Conservation (phyloP, 2,113 vertebrate genomes). For the Nerophis lumbriciformis region DNA sequence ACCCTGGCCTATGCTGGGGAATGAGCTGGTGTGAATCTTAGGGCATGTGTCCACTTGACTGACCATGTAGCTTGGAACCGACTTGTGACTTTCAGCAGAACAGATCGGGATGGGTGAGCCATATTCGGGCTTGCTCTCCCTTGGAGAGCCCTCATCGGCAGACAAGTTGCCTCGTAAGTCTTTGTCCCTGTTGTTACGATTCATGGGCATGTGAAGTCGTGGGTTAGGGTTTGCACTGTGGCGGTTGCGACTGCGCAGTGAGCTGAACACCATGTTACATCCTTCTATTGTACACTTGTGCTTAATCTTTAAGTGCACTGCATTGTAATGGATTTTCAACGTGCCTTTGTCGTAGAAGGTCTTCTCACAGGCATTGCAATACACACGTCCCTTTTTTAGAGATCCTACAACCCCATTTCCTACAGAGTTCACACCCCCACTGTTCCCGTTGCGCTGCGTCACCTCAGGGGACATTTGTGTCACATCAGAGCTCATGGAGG, state of each 20-base stretch:
- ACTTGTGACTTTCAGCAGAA: constrained; percentile 70
- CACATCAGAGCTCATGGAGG: constrained; percentile 78
- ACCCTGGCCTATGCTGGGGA: constrained; percentile 76
- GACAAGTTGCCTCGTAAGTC: constrained; percentile 79
- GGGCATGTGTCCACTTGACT: constrained; percentile 76
- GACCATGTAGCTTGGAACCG: constrained; percentile 73
- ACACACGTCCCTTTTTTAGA: constrained; percentile 90
- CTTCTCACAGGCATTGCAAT: constrained; percentile 94
- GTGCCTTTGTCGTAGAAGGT: constrained; percentile 99
- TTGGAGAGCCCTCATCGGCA: constrained; percentile 67
- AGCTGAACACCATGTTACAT: constrained; percentile 99
- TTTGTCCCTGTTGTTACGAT: constrained; percentile 92
- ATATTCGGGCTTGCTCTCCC: constrained; percentile 73
- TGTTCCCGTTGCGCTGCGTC: constrained; percentile 75
- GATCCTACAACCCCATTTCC: constrained; percentile 43
- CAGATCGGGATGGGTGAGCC: constrained; percentile 43
- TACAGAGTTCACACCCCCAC: constrained; percentile 46
- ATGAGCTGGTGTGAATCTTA: constrained; percentile 70
- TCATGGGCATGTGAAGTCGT: constrained; percentile 96
- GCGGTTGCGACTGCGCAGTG: constrained; percentile 90
- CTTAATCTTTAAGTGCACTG: constrained; percentile 98
- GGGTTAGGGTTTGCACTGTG: constrained; percentile 98
- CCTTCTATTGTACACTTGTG: constrained; percentile 96
- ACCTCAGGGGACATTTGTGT: constrained; percentile 79
- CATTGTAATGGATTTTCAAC: constrained; percentile 97